Percentiles rank a stretch among this genome's conserved stretches.
Conservation (phyloP, 2,797 vertebrate species). For the Lutjanus campechanus region DNA sequence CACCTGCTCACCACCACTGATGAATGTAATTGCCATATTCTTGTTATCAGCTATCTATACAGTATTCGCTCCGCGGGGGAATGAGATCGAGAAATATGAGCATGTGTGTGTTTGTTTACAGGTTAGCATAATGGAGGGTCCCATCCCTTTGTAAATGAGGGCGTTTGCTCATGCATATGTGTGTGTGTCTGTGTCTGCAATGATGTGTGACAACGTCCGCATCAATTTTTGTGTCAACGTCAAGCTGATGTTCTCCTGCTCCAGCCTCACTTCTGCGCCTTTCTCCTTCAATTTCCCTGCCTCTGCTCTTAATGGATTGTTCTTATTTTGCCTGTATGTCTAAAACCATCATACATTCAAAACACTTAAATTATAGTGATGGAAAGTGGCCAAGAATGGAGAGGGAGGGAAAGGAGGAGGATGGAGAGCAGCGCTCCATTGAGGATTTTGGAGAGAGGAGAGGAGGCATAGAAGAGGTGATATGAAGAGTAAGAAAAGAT, state of each 20-base stretch:
- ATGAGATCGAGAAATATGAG: conserved; percentile 63
- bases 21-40: conserved; percentile 64
- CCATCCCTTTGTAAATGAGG: conserved; percentile 62
- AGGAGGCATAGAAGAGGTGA: conserved; percentile 28
- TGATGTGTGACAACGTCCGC: conserved; percentile 54
- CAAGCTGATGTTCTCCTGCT: conserved; percentile 58
- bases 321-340: conserved; percentile 49
- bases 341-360: conserved; percentile 47
- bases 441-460: conserved; percentile 31
- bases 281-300: conserved; percentile 39
- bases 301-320: conserved; percentile 50
- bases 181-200: conserved; percentile 36
- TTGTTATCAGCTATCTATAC: conserved; percentile 68
- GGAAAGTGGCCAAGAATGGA: conserved; percentile 47
- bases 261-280: conserved; percentile 24
- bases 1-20: conserved; percentile 55
- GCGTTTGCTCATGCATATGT: conserved; percentile 58
- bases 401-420: conserved; percentile 30
- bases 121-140: conserved; percentile 67
- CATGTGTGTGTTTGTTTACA: conserved; percentile 64
- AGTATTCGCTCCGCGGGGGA: conserved; percentile 45
- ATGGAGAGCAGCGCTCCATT: conserved; percentile 28
- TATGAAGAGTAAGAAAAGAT: conserved; percentile 36
- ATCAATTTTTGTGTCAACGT: conserved; percentile 62
- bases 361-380: conserved; percentile 62